Conservation (phyloP, 1,140 invertebrate genomes). For the Drosophila trapezifrons region DNA sequence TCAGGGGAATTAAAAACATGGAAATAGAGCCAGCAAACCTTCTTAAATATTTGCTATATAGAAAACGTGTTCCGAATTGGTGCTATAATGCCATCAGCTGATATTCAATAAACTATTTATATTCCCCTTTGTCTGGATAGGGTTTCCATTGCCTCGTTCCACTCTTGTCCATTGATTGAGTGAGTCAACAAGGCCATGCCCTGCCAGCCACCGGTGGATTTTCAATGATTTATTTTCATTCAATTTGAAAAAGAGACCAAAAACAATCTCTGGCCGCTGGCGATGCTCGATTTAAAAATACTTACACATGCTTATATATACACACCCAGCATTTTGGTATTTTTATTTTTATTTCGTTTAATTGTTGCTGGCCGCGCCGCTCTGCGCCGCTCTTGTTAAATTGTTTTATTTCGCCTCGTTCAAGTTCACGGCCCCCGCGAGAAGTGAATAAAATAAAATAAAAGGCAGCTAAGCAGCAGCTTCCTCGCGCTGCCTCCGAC, state of each 20-base stretch:
- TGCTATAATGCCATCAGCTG: not conserved
- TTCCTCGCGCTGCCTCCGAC: constrained; percentile 45
- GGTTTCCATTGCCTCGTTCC: constrained; percentile 22
- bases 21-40: not conserved
- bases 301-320: constrained; percentile 47
- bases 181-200: constrained; percentile 47
- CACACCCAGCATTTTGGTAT: constrained; percentile 27
- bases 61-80: no score
- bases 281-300: constrained; percentile 68
- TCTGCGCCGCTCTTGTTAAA: constrained; percentile 68
- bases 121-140: constrained; percentile 4
- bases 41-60: not conserved
- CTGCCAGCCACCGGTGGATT: constrained; percentile 21
- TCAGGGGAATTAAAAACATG: no score
- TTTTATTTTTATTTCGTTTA: constrained; percentile 71
- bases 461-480: no score
- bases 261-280: constrained; percentile 46
- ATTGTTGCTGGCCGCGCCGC: constrained; percentile 59
- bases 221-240: constrained; percentile 72
- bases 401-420: constrained; percentile 71
- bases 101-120: constrained; percentile 5
- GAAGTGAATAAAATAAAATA: constrained; percentile 50
- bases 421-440: constrained; percentile 74
- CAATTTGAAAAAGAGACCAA: constrained; percentile 59
- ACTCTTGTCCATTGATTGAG: constrained; percentile 32